Evolutionary conservation across 2,888 invertebrate genomes (phyloP).

Genomic region (Megaustenia siamemsis): DNA sequence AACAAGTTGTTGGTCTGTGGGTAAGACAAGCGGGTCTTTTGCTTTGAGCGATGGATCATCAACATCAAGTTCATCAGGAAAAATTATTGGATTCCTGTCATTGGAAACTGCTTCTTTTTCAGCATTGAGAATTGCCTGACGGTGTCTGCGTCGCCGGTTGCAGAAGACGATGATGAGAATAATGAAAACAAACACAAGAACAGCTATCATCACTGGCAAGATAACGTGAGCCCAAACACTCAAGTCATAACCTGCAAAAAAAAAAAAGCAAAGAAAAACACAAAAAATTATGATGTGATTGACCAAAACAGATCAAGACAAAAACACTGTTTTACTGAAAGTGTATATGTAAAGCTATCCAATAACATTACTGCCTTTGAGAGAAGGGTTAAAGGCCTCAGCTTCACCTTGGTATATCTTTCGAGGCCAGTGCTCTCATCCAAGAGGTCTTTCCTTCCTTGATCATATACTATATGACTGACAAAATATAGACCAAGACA

Average conservation of each 20-base stretch:
- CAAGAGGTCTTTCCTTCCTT: no score
- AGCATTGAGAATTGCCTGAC: conserved; percentile 56
- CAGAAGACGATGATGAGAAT: conserved; percentile 60
- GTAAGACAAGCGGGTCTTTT: conserved; percentile 37
- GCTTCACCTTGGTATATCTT: no score
- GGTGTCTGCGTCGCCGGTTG: conserved; percentile 55
- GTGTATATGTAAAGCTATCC: no score
- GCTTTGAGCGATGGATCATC: conserved; percentile 43
- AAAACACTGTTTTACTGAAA: no score
- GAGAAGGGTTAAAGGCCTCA: no score
- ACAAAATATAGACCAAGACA: no score
- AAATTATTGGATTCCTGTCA: conserved; percentile 70
- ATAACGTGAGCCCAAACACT: conserved; percentile 61
- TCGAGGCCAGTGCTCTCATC: no score
- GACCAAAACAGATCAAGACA: no score
- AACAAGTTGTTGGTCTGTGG: conserved; percentile 15
- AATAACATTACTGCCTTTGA: no score
- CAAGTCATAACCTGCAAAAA: conserved; percentile 47
- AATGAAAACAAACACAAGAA: conserved; percentile 60
- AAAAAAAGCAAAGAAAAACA: background rate
- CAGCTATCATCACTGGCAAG: conserved; percentile 59
- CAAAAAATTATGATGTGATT: background rate
- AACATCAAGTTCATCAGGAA: conserved; percentile 68
- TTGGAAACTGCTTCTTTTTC: conserved; percentile 69
- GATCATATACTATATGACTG: no score